Conservation (phyloP, 2,888 invertebrate genomes). For the Conomelus anceps region DNA sequence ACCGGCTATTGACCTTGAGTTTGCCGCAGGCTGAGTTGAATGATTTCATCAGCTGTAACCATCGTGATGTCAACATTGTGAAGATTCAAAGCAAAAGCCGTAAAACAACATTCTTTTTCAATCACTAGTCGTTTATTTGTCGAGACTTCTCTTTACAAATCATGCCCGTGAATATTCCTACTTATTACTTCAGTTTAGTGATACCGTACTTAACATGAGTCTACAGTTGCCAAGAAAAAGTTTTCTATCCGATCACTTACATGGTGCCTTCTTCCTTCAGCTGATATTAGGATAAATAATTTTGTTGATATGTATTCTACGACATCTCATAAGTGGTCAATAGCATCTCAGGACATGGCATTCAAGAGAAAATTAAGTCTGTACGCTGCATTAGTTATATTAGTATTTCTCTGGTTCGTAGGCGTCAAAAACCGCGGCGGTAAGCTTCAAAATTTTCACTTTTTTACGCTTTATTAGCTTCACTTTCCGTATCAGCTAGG, state of each 20-base stretch:
- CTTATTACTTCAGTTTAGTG: neutral
- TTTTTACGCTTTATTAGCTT: neutral
- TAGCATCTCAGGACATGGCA: slow-evolving; percentile 27
- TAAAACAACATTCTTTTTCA: neutral
- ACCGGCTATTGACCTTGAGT: neutral
- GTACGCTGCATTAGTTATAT: slow-evolving; percentile 21
- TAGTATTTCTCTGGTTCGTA: slow-evolving; percentile 28
- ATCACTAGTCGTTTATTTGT: neutral
- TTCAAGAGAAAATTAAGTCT: slow-evolving; percentile 25
- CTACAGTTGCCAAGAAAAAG: slow-evolving; percentile 12
- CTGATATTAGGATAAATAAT: neutral
- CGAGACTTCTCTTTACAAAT: neutral
- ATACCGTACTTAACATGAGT: slow-evolving; percentile 19
- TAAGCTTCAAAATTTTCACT: neutral
- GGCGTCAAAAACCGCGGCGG: slow-evolving; percentile 26
- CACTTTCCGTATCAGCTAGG: neutral
- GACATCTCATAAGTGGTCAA: slow-evolving; percentile 22
- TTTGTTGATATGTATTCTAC: slow-evolving; percentile 16
- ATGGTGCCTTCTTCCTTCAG: neutral
- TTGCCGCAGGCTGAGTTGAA: neutral
- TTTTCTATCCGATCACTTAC: neutral
- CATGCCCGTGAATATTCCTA: neutral
- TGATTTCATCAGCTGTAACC: neutral
- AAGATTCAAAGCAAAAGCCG: neutral
- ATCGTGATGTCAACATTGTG: neutral